Conservation (phyloP, 92 coral and sea anemone genomes). For the Epizoanthus stellaris region DNA sequence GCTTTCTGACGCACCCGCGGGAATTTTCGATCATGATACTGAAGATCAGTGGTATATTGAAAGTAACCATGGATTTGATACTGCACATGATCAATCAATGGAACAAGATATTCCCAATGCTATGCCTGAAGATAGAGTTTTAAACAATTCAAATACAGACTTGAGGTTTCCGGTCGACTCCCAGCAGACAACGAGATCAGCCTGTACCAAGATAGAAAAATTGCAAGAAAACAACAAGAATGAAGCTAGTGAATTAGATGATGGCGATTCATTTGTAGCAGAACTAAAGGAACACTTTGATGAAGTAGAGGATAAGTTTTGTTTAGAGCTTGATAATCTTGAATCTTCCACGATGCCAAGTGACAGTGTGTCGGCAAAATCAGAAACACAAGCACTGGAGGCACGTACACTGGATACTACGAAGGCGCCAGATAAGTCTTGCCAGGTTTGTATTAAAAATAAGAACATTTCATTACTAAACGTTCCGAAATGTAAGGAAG, state of each 20-base stretch:
- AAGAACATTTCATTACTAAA: neutral
- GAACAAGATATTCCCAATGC: neutral
- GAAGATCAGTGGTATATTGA: conserved; percentile 25
- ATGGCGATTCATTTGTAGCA: neutral
- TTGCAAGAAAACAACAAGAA: neutral
- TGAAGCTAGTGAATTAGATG: neutral
- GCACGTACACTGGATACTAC: neutral
- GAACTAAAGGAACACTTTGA: conserved; percentile 3
- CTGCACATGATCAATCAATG: neutral
- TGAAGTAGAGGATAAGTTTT: conserved; percentile 10
- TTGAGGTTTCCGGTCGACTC: too few relatives aligned
- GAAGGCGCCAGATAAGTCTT: neutral
- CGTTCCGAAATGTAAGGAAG: neutral
- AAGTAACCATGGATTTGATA: neutral
- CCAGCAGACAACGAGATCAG: neutral
- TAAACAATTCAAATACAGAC: neutral
- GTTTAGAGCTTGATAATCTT: neutral
- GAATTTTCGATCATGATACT: conserved; percentile 16
- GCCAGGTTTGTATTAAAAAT: neutral
- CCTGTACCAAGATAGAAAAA: neutral
- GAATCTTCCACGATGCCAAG: neutral
- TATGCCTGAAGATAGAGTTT: neutral
- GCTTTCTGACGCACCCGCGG: conserved; percentile 30
- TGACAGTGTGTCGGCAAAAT: neutral
- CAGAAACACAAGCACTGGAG: neutral